Base-by-base conservation (phyloP, 1,140 invertebrate species). In the Hycleus phaleratus region DNA sequence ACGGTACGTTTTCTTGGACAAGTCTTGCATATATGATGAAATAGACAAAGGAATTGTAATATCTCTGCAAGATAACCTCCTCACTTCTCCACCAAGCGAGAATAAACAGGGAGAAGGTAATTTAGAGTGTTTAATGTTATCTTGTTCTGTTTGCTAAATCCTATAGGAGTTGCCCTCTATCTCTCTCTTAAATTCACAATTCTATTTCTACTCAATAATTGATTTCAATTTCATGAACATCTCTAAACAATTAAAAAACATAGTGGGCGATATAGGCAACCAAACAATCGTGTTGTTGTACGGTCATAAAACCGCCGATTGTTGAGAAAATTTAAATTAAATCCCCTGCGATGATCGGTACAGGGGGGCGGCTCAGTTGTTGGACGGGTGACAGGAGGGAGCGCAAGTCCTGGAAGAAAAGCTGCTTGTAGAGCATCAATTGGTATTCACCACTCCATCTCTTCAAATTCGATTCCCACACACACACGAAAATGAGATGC, bases 401-500 rank as follows among this genome's bases (percentile, higher is more conserved):
- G 44, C 44, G 52, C 38, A 52, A 56, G 49, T 42, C 48, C 45
- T 61, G 52, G 60, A 59, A 62, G 60, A 63, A 67, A 67, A 67
- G 63, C 66, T 57, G 63, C 64, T 66, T 65, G 64, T 66, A 64
- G 59, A 63, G 66, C 66, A 67, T 67, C 68, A 70, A 73, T 73
- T 71, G 71, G 70, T 73, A 73, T 73, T 73, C 71, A 71, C 66
- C 68, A 67, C 71, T 68, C 66, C 63, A 62, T 67, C 65, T 65
- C 70, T 61, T 66, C 70, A 73, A 73, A 73, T 73, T 73, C 71
- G 71, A 73, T 73, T 71, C 70, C 64, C 65, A 67, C 64, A 71
- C 66, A 68, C 65, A 63, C 9, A 42, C 63, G 68, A 73, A 73
- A 73, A 73, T 73, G 71, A 73, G 70, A 73, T 73, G 71, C 71